Base-by-base conservation (phyloP, 92 coral and sea anemone genomes). In the Zoanthus sansibaricus region DNA sequence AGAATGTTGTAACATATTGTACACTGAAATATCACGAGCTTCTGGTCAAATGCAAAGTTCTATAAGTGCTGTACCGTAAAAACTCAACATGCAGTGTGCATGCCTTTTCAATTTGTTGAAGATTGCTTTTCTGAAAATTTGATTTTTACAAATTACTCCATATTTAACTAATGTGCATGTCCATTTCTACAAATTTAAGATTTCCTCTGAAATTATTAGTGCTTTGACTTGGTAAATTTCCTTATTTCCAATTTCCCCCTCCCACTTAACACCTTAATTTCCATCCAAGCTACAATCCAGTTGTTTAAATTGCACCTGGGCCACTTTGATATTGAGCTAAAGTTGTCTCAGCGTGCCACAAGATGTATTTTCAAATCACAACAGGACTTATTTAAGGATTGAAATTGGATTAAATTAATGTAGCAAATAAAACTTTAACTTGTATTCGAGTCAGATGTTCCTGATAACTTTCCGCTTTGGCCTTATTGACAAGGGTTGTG, bases 381-480 rank as follows among this genome's bases (percentile, higher is more conserved):
- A n/a, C n/a, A n/a, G n/a, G n/a, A n/a, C n/a, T n/a, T n/a, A n/a
- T n/a, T n/a, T n/a, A n/a, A n/a, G n/a, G n/a, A n/a, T n/a, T n/a
- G n/a, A n/a, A n/a, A n/a, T n/a, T n/a, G n/a, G n/a, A n/a, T n/a
- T n/a, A n/a, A n/a, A n/a, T 84, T 31, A 62, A 75, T 33, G 46
- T 87, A 46, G 88, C 71, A 74, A 67, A 71, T 47, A 78, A 78
- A 77, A 92, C 91, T 67, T 72, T 62, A n/a, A 74, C 82, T 86
- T 92, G 94, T 52, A 85, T 78, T 48, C 59, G 68, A 54, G 85
- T 90, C 69, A 92, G 72, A 67, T 72, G 70, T 68, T 52, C 51
- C 18, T 85, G 37, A 85, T 78, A 73, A 17, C 42, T 84, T 84
- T 84, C n/a, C n/a, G n/a, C 82, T 56, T 85, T 51, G 71, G 54